Evolutionary conservation across 2,888 invertebrate genomes (phyloP), one percentile per base, ranked within the genome.

Genomic region (Diachrysia chrysitis): DNA sequence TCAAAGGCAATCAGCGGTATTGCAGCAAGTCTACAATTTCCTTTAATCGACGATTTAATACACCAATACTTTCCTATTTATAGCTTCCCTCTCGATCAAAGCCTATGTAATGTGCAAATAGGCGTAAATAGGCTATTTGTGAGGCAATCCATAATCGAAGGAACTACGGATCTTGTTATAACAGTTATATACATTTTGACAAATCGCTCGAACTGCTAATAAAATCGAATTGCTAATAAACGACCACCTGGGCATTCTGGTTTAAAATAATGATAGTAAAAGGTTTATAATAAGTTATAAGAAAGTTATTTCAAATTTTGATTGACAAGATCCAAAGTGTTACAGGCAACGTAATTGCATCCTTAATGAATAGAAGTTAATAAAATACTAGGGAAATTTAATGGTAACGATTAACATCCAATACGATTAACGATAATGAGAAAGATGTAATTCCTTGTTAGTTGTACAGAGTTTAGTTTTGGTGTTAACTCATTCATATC

Each of bases 181-280:
- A 56, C 48, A 73, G 32, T 56, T 72, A 69, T 75, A 73, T 71
- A 65, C 64, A 64, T 67, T 53, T 51, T 69, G 57, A 72, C 69
- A 71, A 74, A 76, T 73, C 46, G 58, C 59, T 51, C 21, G 75
- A 70, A 73, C 68, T 71, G n/a, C 59, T 63, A 76, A 71, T 71
- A 57, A 59, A 79, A 77, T 71, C 59, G 63, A 63, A 66, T 58
- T 14, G 54, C 25, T 67, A 60, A 73, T 68, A 62, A 46, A 61
- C 29, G 51, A 60, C 62, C n/a, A n/a, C 58, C 56, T 53, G 42
- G 71, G 65, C 72, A 54, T 64, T 32, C 71, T 16, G n/a, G 21
- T 16, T 72, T n/a, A n/a, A n/a, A n/a, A n/a, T n/a, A n/a, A n/a
- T n/a, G n/a, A n/a, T n/a, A n/a, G n/a, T n/a, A n/a, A n/a, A n/a